These are phyloP conservation scores for Busseola fusca DNA, from an alignment of 2,888 invertebrate species.

Conservation along the genomic window DNA sequence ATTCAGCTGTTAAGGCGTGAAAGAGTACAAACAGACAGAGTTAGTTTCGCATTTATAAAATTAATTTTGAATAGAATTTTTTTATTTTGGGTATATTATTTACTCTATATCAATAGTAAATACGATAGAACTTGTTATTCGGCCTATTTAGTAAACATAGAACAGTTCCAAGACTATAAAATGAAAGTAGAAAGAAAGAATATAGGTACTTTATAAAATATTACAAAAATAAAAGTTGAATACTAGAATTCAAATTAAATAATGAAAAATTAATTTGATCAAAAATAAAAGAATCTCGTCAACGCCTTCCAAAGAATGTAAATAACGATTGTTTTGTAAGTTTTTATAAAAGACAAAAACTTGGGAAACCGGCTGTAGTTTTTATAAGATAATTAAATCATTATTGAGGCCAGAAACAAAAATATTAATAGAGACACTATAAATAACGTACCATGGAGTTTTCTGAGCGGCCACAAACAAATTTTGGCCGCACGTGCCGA, in stretches of 20 bases:
- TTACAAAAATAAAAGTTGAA: neutral
- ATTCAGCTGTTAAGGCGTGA: neutral
- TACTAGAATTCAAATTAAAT: conserved; percentile 8
- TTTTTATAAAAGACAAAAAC: conserved; percentile 35
- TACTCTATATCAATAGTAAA: neutral
- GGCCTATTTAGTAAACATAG: neutral
- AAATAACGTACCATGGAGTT: conserved; percentile 91
- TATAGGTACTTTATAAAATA: too few species aligned
- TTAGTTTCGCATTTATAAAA: neutral
- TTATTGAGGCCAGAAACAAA: conserved; percentile 17
- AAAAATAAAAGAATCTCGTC: conserved; percentile 6
- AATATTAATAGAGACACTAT: conserved; percentile 5
- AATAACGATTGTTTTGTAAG: conserved; percentile 9
- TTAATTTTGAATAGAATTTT: neutral
- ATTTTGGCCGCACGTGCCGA: conserved; percentile 94
- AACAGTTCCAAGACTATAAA: neutral
- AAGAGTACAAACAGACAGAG: neutral
- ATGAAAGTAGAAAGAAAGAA: neutral
- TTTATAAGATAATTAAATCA: conserved; percentile 22
- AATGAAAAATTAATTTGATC: neutral
- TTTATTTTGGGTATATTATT: neutral
- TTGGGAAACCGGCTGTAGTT: conserved; percentile 22
- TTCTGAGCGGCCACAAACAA: conserved; percentile 94
- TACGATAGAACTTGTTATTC: neutral
- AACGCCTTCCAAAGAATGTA: conserved; percentile 20